Base-by-base conservation (phyloP, 2,113 vertebrate species). In the Pithys albifrons region DNA sequence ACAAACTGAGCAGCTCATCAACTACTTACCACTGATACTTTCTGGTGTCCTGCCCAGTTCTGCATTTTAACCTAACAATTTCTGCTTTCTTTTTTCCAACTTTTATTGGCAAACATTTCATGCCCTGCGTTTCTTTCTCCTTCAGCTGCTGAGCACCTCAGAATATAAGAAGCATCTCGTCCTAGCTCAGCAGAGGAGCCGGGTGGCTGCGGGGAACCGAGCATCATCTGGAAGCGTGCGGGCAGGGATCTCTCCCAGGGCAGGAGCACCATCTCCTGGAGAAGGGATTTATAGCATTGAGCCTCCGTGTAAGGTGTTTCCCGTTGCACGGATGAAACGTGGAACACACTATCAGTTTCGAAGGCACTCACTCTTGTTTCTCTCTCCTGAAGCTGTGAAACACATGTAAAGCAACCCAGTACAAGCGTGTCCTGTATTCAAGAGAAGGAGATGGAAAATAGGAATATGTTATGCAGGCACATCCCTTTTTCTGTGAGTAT, bases 221-320 rank as follows among this genome's bases (percentile, higher is more conserved):
- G 74, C 77, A 23, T 2, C 77, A 3, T 8, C 77, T 3, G 43
- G 22, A 5, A 24, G 37, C 13, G 0, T 1, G 43, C 22, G 4
- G 52, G 27, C 18, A 81, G 17, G n/a, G 29, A 22, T 69, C 55
- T 89, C 90, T 78, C 15, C 64, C 86, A 5, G 95, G 76, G 72
- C 95, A 89, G 91, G 67, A 97, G 93, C 96, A 83, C 97, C 96
- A 97, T 90, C 97, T 96, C 70, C 92, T 67, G 97, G 96, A 23
- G 14, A 71, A 59, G 19, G 33, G 39, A 39, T 78, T 89, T 37
- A 83, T 54, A 58, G 88, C 92, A 85, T 20, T 33, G 33, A 67
- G 13, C 3, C 67, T 54, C 29, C 18, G 0, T 0, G 6, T 0
- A 4, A 46, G 46, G 19, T 6, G 48, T 14, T 48, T 45, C 4